Conservation (phyloP, 2,797 vertebrate species). For the Chloroceryle amazona region DNA sequence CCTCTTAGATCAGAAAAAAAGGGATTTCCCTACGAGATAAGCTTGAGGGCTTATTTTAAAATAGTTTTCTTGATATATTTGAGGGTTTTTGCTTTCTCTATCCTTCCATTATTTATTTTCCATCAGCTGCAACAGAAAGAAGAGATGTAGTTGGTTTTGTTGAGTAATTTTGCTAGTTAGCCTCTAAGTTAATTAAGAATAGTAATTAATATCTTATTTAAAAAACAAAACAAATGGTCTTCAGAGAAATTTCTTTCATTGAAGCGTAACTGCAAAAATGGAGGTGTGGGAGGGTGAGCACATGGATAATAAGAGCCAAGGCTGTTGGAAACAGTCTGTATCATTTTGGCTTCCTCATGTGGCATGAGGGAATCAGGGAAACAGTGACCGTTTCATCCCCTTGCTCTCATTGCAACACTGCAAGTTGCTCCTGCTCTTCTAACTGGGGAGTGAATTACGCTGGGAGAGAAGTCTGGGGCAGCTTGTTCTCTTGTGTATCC, state of each 20-base stretch:
- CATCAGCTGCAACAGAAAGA: neutral
- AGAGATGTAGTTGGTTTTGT: neutral
- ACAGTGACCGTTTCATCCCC: neutral
- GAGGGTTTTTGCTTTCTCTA: neutral
- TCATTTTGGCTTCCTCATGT: neutral
- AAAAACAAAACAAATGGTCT: neutral
- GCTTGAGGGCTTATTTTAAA: constrained; percentile 36
- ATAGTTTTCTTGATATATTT: neutral
- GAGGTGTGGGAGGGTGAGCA: neutral
- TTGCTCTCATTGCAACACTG: neutral
- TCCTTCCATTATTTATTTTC: constrained; percentile 29
- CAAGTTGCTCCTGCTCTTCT: neutral
- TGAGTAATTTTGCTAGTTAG: neutral
- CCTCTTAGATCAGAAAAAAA: constrained; percentile 26
- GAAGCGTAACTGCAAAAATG: neutral
- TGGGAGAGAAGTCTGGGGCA: neutral
- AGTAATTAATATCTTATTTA: neutral
- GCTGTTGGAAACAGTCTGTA: neutral
- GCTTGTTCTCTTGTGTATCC: neutral
- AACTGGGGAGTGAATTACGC: neutral
- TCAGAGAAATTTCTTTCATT: neutral
- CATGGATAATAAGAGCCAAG: neutral
- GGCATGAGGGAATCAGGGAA: neutral
- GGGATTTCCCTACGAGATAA: constrained; percentile 12
- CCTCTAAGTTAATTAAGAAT: neutral